Evolutionary conservation across 2,888 invertebrate species (phyloP).

Genomic region (Philereme vetulata): DNA sequence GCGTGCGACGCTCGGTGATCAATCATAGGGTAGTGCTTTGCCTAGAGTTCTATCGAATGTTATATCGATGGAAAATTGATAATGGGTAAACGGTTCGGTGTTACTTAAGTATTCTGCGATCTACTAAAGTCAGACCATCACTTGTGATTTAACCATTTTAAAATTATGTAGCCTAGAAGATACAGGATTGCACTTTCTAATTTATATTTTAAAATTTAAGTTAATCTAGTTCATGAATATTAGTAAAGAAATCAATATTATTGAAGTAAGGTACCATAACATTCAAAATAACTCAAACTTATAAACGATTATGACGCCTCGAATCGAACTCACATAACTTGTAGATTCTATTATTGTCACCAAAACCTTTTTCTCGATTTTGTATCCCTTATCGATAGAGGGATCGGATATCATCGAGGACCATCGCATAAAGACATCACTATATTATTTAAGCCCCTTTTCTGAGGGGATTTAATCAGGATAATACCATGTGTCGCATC

Average conservation of each 20-base stretch:
- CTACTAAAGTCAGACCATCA: too few relatives aligned
- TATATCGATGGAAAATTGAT: slow-evolving; percentile 30
- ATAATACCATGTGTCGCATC: slow-evolving; percentile 81
- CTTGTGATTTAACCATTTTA: too few relatives aligned
- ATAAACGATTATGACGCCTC: slow-evolving; percentile 23
- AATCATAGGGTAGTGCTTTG: slow-evolving; percentile 71
- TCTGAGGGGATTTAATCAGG: slow-evolving; percentile 75
- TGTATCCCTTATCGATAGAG: slow-evolving; percentile 44
- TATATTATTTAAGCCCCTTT: slow-evolving; percentile 69
- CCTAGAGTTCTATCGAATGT: slow-evolving; percentile 48
- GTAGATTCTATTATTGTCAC: slow-evolving; percentile 29
- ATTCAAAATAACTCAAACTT: slow-evolving; percentile 10
- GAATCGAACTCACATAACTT: slow-evolving; percentile 25
- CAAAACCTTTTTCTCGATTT: slow-evolving; percentile 34
- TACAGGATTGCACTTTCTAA: too few relatives aligned
- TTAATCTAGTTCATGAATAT: not conserved
- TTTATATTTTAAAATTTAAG: too few relatives aligned
- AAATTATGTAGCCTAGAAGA: too few relatives aligned
- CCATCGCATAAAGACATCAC: slow-evolving; percentile 65
- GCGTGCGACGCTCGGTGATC: slow-evolving; percentile 66
- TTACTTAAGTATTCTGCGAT: too few relatives aligned
- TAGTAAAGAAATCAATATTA: slow-evolving; percentile 8
- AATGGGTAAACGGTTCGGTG: not conserved
- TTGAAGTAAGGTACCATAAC: slow-evolving; percentile 10
- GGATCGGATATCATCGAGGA: slow-evolving; percentile 39